Base-by-base conservation (phyloP, 1,140 invertebrate species). In the Scylla paramamosain region DNA sequence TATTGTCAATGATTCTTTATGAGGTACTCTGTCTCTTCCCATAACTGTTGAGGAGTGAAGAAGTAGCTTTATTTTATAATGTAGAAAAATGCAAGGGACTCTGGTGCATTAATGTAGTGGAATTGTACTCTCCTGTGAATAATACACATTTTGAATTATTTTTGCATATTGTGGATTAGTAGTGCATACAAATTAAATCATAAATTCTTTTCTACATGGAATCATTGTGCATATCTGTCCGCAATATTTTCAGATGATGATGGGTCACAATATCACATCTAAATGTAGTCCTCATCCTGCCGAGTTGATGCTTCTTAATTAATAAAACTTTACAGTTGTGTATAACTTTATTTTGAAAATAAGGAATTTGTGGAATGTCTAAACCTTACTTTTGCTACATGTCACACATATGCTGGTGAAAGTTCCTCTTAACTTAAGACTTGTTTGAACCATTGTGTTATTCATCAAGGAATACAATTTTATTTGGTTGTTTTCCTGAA, bases 401-500 rank as follows among this genome's bases (percentile, higher is more conserved):
- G n/a, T 77, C 67, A 77, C 67, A n/a, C n/a, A 25, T 25, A 77
- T 25, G 52, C 52, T 59, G 67, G 67, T 77, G 67, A n/a, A 77
- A 77, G 67, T 77, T 77, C 67, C 67, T 77, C 67, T 77, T 77
- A 77, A 77, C 67, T 77, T 77, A n/a, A 77, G 67, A 77, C 12
- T 77, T 77, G n/a, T 77, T 77, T 77, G n/a, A n/a, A n/a, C 2
- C 6, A n/a, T 77, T 77, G 52, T 59, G 52, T 59, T 20, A n/a
- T 77, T 77, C n/a, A 20, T 77, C 20, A 25, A 77, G n/a, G n/a
- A 77, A 77, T 25, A 77, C n/a, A 20, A 20, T 20, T 39, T 59
- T 20, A 59, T 20, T 20, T 4, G 52, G 52, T 20, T 59, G 10
- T 20, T 59, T 59, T 59, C 52, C 52, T 59, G 12, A 59, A 59